Evolutionary conservation across 2,888 invertebrate genomes (phyloP), one percentile per base, ranked within the genome.

Genomic region (Loripinus fragilis): DNA sequence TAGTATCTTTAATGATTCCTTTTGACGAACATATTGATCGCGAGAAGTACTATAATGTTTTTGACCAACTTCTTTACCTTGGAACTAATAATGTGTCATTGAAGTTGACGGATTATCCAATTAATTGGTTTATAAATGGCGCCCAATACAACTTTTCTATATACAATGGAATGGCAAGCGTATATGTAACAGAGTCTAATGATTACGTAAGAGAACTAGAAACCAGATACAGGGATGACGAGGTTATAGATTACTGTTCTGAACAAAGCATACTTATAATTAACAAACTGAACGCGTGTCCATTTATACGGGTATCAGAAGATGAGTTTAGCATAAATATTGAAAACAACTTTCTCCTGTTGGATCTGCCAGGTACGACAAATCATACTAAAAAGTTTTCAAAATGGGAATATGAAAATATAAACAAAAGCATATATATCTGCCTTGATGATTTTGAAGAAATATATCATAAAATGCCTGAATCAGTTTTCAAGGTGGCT

Each of bases 391-490:
- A n/a, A n/a, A n/a, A n/a, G n/a, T n/a, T n/a, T n/a, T n/a, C n/a
- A n/a, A n/a, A 50, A 20, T 50, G 50, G 50, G 20, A 50, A 50
- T 50, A 50, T 50, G 50, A 50, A n/a, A 50, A 5, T n/a, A 50
- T 12, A 15, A n/a, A 23, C 7, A 20, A 50, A 10, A 23, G n/a
- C n/a, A n/a, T 50, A 15, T 50, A 15, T 7, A 50, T 50, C 5
- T 50, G 50, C 23, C 5, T 12, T 12, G 20, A 50, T 12, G 50
- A 50, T 23, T 50, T 12, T 23, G 7, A 15, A n/a, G 5, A 5
- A 15, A 7, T 50, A 12, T 50, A 50, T 50, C 15, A n/a, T 15
- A 15, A 12, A 20, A 5, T 50, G 50, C 50, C 50, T n/a, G n/a
- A n/a, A n/a, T n/a, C n/a, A 15, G n/a, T n/a, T 15, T 5, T n/a